These are phyloP conservation scores for Plecturocebus donacophilus DNA, from an alignment of 2,113 vertebrate genomes.

Conservation along the genomic window DNA sequence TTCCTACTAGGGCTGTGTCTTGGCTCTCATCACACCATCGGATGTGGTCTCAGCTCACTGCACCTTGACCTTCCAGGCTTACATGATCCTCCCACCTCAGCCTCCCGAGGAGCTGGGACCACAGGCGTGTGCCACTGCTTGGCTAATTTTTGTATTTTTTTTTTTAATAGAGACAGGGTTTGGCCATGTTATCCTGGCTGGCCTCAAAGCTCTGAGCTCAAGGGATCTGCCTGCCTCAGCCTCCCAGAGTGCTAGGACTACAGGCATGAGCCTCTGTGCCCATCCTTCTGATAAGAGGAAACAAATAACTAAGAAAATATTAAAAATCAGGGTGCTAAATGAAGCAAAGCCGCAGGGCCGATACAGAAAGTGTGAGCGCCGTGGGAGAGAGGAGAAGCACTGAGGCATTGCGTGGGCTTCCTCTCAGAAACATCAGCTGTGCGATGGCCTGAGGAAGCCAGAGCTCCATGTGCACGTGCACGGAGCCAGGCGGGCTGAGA, in stretches of 20 bases:
- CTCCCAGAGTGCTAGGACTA: no score
- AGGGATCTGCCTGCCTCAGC: no score
- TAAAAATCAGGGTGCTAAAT: background rate
- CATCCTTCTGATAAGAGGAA: background rate
- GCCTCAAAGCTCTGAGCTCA: no score
- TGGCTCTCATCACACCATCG: background rate
- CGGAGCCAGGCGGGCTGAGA: accelerated
- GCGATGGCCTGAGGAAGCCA: background rate
- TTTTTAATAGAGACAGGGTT: no score
- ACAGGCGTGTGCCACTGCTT: no score
- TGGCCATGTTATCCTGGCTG: no score
- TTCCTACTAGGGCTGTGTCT: accelerated
- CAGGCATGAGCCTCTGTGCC: no score
- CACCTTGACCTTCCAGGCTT: no score
- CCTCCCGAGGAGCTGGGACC: no score
- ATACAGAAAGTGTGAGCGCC: background rate
- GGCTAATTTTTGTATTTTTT: no score
- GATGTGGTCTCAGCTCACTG: no score
- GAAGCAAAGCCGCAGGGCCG: background rate
- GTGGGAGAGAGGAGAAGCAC: accelerated
- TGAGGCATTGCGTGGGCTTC: accelerated
- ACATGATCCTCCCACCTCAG: no score
- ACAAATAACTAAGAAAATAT: background rate
- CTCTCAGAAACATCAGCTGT: background rate
- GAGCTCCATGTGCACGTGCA: accelerated